Evolutionary conservation across 2,113 vertebrate genomes (phyloP), one percentile per base, ranked within the genome.

Genomic region (Lipophrys pholis): DNA sequence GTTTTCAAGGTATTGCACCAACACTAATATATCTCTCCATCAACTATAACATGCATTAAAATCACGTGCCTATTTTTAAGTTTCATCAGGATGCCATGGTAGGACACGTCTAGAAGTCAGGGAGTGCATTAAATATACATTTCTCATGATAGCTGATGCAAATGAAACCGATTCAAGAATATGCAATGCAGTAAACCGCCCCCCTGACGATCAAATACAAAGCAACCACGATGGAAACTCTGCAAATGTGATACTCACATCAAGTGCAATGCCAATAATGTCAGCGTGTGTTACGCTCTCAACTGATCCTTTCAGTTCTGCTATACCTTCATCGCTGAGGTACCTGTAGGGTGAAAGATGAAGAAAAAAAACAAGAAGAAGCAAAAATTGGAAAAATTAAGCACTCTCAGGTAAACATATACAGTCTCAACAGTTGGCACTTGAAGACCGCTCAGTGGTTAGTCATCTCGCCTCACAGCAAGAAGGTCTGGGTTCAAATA

Each of bases 301-400:
- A 66, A 93, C 82, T 40, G 95, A 94, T 90, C 92, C 95, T 91
- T 91, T 94, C 66, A 97, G 96, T 70, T 96, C 94, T 83, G 95
- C 95, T 84, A 98, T 94, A 87, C 97, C 97, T 94, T 98, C 97
- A 85, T 97, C 96, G 77, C 95, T 97, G 88, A 99, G 95, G 93
- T 95, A 95, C 97, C 97, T 98, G 92, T 5, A 39, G 43, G 5
- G 73, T 1, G 53, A 71, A 41, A 50, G 42, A 56, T n/a, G n/a
- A 9, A 71, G 12, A 15, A 8, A 55, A 14, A 46, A 40, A 60
- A 7, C 30, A 8, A 14, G n/a, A 40, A 60, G 10, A 38, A 17
- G 9, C 53, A 14, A 3, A 55, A 6, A 16, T 7, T 41, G 7
- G 15, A 9, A 51, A 6, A 41, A 11, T 50, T 1, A 71, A 42